Evolutionary conservation across 2,888 invertebrate species (phyloP).

Genomic region (Lycia hirtaria): DNA sequence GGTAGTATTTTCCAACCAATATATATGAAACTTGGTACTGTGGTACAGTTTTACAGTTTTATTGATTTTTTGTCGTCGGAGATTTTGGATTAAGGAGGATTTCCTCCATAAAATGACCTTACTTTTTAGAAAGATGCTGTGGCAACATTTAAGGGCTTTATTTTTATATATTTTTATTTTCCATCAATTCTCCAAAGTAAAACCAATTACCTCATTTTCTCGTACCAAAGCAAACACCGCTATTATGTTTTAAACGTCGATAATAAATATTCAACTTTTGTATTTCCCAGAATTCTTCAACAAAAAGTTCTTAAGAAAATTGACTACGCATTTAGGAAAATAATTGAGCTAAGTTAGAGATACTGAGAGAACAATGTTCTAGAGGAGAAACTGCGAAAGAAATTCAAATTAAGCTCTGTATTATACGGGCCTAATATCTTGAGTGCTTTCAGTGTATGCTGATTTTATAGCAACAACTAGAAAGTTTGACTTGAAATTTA

Average conservation of each 20-base stretch:
- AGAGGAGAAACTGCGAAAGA: background rate
- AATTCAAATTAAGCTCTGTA: background rate
- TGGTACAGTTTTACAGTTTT: too few relatives aligned
- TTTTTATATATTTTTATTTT: too few relatives aligned
- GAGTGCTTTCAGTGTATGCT: conserved; percentile 4
- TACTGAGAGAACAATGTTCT: conserved; percentile 1
- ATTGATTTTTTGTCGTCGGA: too few relatives aligned
- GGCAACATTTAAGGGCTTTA: too few relatives aligned
- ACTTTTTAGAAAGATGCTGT: too few relatives aligned
- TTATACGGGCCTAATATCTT: conserved; percentile 1
- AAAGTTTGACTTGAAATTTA: too few relatives aligned
- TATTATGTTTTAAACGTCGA: background rate
- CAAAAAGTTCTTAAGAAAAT: conserved; percentile 8
- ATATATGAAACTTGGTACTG: too few relatives aligned
- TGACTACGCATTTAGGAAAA: conserved; percentile 8
- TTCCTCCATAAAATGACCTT: too few relatives aligned
- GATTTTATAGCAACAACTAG: background rate
- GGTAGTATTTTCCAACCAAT: too few relatives aligned
- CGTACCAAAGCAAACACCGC: too few relatives aligned
- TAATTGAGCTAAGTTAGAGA: background rate
- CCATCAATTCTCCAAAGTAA: too few relatives aligned
- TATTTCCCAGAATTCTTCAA: background rate
- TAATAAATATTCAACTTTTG: background rate
- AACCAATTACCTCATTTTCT: too few relatives aligned
- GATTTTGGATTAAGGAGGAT: background rate